Evolutionary conservation across 2,797 vertebrate species (phyloP).

Genomic region (Buceros bicornis): DNA sequence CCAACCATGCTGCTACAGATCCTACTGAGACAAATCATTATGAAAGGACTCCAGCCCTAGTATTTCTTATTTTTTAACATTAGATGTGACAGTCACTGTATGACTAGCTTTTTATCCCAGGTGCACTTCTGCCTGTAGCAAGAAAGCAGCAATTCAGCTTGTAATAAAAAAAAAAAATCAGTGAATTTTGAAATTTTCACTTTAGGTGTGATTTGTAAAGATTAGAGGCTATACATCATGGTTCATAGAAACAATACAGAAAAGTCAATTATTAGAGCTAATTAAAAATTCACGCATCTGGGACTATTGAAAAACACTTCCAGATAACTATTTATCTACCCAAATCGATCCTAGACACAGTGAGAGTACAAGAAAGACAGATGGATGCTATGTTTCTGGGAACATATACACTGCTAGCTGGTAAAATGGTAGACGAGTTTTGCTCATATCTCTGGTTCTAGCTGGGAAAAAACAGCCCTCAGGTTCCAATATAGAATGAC

Average conservation of each 20-base stretch:
- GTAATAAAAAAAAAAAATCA: conserved; percentile 26
- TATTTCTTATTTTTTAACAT: background rate
- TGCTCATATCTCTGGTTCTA: background rate
- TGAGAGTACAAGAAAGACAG: conserved; percentile 4
- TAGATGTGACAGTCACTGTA: background rate
- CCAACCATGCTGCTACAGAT: background rate
- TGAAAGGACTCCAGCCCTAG: background rate
- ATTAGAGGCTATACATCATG: background rate
- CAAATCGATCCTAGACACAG: conserved; percentile 6
- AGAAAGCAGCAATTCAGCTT: background rate
- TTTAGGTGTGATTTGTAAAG: conserved; percentile 12
- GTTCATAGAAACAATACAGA: conserved; percentile 22
- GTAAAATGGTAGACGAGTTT: background rate
- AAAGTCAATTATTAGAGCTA: conserved; percentile 24
- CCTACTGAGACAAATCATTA: background rate
- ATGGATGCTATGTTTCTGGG: background rate
- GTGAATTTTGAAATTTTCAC: background rate
- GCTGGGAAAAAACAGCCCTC: background rate
- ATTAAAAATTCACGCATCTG: conserved; percentile 43
- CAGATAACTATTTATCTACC: conserved; percentile 3
- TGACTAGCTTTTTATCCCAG: background rate
- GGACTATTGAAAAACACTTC: conserved; percentile 12
- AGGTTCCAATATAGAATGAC: conserved; percentile 25
- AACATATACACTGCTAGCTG: background rate
- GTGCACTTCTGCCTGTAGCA: background rate